Evolutionary conservation across 1,140 invertebrate genomes (phyloP), one percentile per base, ranked within the genome.

Genomic region (Lordiphosa mommai): DNA sequence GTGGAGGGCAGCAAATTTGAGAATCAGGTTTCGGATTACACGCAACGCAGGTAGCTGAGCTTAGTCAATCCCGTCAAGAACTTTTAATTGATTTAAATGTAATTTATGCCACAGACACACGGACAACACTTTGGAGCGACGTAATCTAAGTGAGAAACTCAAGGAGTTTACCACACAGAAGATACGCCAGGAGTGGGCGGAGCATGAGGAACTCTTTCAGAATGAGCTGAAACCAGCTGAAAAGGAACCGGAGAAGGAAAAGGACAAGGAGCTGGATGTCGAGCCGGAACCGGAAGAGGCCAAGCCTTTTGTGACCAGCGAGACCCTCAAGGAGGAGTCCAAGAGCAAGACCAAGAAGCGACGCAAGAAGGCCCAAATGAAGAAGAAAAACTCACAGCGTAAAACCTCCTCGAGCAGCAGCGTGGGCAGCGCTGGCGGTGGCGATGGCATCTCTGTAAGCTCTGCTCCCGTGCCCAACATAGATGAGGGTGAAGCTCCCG

Each of bases 361-460:
- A 6, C 93, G 93, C 72, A 94, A 94, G 89, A 95, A 93, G 90
- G 92, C 93, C n/a, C 90, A 92, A 46, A 93, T 94, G 88, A 95
- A 94, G 88, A 95, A 94, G 84, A 94, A 94, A 87, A 93, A 94
- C 63, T 91, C 93, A 5, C 92, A 93, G 66, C 91, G 94, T 38
- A 95, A 94, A 71, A 91, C 92, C 0, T 93, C 92, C 8, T 91
- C 90, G 10, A 92, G 88, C 55, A 88, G 86, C 33, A 88, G 86
- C 0, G 52, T 69, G 1, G 84, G 86, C 34, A 88, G 82, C 58
- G 69, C 73, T 7, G 66, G 50, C 4, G 71, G 77, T 3, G 68
- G 16, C 2, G 80, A 88, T 37, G 65, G 60, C 14, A 34, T 56
- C 4, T 86, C 84, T 0, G 47, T 76, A 17, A 82, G 72, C 30